Base-by-base conservation (phyloP, 2,888 invertebrate species). In the Macrophya annulata region DNA sequence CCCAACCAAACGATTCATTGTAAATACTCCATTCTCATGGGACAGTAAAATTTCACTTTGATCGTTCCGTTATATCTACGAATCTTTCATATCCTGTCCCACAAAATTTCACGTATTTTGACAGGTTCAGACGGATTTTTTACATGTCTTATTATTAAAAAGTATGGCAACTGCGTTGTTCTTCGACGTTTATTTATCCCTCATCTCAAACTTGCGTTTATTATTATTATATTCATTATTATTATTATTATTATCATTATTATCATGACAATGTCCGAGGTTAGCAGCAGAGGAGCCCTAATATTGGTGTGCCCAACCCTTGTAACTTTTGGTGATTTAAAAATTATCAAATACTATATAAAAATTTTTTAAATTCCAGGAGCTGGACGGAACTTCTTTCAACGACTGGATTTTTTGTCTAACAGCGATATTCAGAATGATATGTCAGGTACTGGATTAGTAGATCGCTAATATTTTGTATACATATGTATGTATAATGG, bases 371-470 rank as follows among this genome's bases (percentile, higher is more conserved):
- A 62, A 21, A 43, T 81, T 89, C 37, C 81, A 93, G 93, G 93
- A 88, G 90, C 92, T 59, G 89, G 90, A 76, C 90, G 92, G 86
- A 85, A 91, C 85, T 93, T 93, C 88, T 93, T 93, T 88, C 92
- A 92, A 87, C 91, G 91, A 85, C 79, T 93, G 89, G 93, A 93
- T 86, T 93, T 93, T 87, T 90, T 92, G 89, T 89, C 91, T 59
- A 93, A 92, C 86, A 91, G 89, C 88, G 93, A 93, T 59, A 89
- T 93, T 87, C 92, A 93, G 88, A 92, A 93, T 87, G 93, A 93
- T 77, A 89, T 92, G 88, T 91, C 92, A 88, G 93, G 93, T 93
- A 90, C 37, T 55, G 45, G 31, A 71, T 31, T 68, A 31, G 31
- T 71, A 68, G 10, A 77, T 77, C 31, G 31, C 15, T n/a, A 37